Base-by-base conservation (phyloP, 2,888 invertebrate species). In the Tetragnatha montana region DNA sequence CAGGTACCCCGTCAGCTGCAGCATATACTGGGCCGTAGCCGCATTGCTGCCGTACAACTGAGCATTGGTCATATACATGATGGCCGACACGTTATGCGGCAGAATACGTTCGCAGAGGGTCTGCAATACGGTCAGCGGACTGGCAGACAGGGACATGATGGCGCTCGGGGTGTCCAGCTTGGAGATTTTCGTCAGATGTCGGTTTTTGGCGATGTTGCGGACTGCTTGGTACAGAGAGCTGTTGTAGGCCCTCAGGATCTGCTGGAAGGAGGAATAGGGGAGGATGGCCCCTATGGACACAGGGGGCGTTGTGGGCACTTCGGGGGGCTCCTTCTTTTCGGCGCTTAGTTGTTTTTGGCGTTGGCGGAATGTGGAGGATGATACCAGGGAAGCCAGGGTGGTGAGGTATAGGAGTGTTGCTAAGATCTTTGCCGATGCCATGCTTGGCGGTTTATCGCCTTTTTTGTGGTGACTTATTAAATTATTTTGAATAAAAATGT, bases 41-140 rank as follows among this genome's bases (percentile, higher is more conserved):
- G 98, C 98, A 94, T 97, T 97, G 91, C 97, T 95, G 80, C 98
- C 98, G 93, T 97, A 98, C 94, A 91, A 83, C 96, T 98, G 98
- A 94, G 97, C 97, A 94, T 98, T 98, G 96, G 98, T 98, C 95
- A 98, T 95, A 94, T 98, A 98, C 92, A 98, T 95, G 93, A 98
- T 97, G 93, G 93, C 92, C 10, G 92, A 92, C 17, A 92, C 92
- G 74, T 92, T 91, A 60, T 92, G 91, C 22, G 90, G 91, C 47
- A 93, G 91, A n/a, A 93, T 91, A 19, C 92, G 90, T 12, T 92
- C 91, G 91, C 93, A 93, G 78, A 93, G 91, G 10, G 92, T 91
- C 69, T 92, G 84, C 47, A 93, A 92, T 22, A 93, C 93, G 70
- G 93, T 93, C 69, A 91, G 85, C 6, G 92, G 92, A 80, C 90